Base-by-base conservation (phyloP, 2,797 vertebrate species). In the Gadopsis bispinosus region DNA sequence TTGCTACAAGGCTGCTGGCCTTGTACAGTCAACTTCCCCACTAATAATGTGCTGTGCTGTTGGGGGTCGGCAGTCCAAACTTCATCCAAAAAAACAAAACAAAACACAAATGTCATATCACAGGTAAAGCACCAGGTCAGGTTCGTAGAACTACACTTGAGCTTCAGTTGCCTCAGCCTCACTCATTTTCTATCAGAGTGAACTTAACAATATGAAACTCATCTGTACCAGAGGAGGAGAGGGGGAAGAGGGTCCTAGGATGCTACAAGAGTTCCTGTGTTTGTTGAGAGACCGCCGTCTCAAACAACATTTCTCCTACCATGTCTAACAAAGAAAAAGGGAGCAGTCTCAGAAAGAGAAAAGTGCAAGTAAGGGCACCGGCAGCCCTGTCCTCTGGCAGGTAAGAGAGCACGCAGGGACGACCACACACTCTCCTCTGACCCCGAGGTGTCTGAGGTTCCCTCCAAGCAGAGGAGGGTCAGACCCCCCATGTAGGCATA, bases 71-170 rank as follows among this genome's bases (percentile, higher is more conserved):
- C 69, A 80, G 76, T 87, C 73, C 81, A 86, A 84, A 83, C 62
- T 65, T 81, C 69, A 76, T 82, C 74, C 55, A 58, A 81, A 41
- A 45, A 54, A 68, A 39, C 43, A 39, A 47, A 83, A 63, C 47
- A 2, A 12, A 48, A 47, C 81, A 63, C 47, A 2, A 12, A 48
- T 22, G 33, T 78, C 26, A 67, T 72, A 67, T 90, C 84, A 92
- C 91, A 92, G 86, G 84, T 81, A 86, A 93, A 94, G 91, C 93
- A 94, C 93, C 91, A 87, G 53, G 1, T 83, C 75, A 73, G 83
- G 58, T 83, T 87, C 83, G 86, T 76, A 89, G 37, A 75, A 85
- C 86, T 85, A 89, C 75, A 80, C 37, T 72, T 69, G 51, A 87
- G 77, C 74, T 87, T 85, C 61, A 82, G 5, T 79, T 8, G 72